Conservation (phyloP, 1,140 invertebrate species). For the Chrysoperla carnea region DNA sequence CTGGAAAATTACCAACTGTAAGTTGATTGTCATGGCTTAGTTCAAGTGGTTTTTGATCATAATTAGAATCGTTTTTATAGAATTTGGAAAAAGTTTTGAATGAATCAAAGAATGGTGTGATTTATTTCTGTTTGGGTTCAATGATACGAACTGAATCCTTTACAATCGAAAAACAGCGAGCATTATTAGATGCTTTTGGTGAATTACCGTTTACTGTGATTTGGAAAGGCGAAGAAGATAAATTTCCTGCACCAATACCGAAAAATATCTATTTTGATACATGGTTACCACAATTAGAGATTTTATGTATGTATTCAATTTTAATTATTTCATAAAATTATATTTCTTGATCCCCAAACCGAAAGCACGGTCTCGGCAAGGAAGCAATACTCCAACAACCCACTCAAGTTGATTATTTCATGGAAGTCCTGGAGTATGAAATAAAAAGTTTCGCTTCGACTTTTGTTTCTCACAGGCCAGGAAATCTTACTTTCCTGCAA, state of each 20-base stretch:
- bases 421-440: too few species aligned
- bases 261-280: slow-evolving; percentile 41
- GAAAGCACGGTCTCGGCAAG: too few species aligned
- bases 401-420: too few species aligned
- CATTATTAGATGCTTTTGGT: slow-evolving; percentile 37
- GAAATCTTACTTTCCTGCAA: too few species aligned
- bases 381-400: too few species aligned
- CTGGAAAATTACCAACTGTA: neutral
- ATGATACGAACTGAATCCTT: slow-evolving; percentile 40
- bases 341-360: too few species aligned
- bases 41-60: too few species aligned
- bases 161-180: slow-evolving; percentile 31
- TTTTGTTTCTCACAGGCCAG: too few species aligned
- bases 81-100: slow-evolving; percentile 47
- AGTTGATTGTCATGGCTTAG: neutral
- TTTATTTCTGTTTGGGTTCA: slow-evolving; percentile 55
- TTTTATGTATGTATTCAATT: slow-evolving; percentile 31
- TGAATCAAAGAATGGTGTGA: slow-evolving; percentile 43
- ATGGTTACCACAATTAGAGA: slow-evolving; percentile 53
- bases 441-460: too few species aligned
- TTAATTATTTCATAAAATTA: too few species aligned
- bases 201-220: slow-evolving; percentile 40
- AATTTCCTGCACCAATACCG: slow-evolving; percentile 28
- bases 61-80: slow-evolving; percentile 21
- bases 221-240: slow-evolving; percentile 55